phyloP scores from a whole-genome alignment of 2,113 vertebrate genomes.

The Merops nubicus region DNA sequence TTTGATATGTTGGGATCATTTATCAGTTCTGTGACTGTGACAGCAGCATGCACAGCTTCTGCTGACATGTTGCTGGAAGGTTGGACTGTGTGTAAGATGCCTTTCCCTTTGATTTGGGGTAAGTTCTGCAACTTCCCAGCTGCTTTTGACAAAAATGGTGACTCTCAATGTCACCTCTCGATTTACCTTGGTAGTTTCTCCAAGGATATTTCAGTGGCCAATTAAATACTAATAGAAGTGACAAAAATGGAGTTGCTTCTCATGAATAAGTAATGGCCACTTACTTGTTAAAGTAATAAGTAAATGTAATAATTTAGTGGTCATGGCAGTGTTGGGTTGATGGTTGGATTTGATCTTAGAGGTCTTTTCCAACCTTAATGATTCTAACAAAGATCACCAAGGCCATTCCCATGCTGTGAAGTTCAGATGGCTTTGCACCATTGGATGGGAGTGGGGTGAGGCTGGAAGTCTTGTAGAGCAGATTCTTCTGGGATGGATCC shows the following conservation, averaged over 20 bases:
- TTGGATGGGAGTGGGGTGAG: neutral
- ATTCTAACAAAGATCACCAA: too few relatives aligned
- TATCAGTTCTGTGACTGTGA: accelerated
- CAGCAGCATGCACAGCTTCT: neutral
- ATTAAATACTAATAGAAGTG: neutral
- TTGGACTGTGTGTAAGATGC: too few relatives aligned
- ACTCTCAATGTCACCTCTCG: neutral
- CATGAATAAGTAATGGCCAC: too few relatives aligned
- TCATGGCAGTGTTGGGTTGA: too few relatives aligned
- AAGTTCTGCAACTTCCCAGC: neutral
- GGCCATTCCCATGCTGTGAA: neutral
- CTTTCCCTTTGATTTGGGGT: neutral
- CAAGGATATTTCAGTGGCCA: neutral
- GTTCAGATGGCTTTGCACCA: neutral
- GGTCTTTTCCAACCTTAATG: too few relatives aligned
- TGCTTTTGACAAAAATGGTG: neutral
- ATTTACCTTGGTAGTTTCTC: neutral
- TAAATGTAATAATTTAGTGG: too few relatives aligned
- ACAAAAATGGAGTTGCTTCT: neutral
- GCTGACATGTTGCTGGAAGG: neutral
- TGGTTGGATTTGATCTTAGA: too few relatives aligned
- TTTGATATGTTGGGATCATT: neutral
- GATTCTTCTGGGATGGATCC: neutral
- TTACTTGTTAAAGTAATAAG: too few relatives aligned
- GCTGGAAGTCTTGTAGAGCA: neutral